Evolutionary conservation across 1,140 invertebrate genomes (phyloP).

Genomic region (Sycobia sp.): DNA sequence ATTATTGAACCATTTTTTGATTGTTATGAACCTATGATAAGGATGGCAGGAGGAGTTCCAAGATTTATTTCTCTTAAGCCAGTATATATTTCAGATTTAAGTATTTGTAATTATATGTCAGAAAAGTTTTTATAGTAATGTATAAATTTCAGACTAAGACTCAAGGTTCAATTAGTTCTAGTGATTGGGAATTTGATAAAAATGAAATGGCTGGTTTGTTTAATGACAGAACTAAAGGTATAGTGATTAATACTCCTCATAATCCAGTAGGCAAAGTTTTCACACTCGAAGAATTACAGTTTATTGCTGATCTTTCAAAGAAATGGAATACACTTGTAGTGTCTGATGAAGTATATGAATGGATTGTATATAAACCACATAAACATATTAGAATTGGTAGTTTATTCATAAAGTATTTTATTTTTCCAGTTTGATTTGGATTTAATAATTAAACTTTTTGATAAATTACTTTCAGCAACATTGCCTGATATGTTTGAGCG

Average conservation of each 20-base stretch:
- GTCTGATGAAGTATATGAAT: conserved; percentile 98
- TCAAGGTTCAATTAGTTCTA: conserved; percentile 66
- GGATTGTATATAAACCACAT: conserved; percentile 87
- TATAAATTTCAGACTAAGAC: conserved; percentile 53
- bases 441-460: too few species aligned
- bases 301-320: conserved; percentile 87
- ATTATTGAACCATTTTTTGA: conserved; percentile 99
- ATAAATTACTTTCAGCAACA: conserved; percentile 69
- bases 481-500: conserved; percentile 97
- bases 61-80: conserved; percentile 87
- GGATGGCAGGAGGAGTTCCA: conserved; percentile 82
- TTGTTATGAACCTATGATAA: conserved; percentile 95
- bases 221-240: conserved; percentile 88
- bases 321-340: conserved; percentile 92
- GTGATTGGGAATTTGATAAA: conserved; percentile 88
- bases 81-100: conserved; percentile 58
- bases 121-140: neutral
- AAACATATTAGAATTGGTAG: conserved; percentile 90
- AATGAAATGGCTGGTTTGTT: conserved; percentile 84
- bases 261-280: conserved; percentile 96
- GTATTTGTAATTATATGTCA: neutral
- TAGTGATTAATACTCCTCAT: conserved; percentile 95
- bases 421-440: neutral
- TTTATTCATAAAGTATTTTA: neutral
- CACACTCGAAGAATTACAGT: conserved; percentile 70